Base-by-base conservation (phyloP, 2,113 vertebrate species). In the Apeltes quadracus region DNA sequence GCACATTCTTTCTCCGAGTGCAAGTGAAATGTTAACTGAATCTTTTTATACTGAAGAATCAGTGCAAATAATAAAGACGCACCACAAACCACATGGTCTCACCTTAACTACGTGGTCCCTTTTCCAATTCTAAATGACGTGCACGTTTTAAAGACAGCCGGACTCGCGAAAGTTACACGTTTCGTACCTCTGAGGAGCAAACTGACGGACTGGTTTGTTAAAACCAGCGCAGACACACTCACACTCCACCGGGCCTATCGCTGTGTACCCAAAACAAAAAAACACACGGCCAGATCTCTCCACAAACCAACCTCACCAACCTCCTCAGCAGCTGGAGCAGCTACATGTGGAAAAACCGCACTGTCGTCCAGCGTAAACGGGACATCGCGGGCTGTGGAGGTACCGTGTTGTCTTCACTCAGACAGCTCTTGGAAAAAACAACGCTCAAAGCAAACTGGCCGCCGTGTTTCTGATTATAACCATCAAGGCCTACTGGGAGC, bases 291-390 rank as follows among this genome's bases (percentile, higher is more conserved):
- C 58, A n/a, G 66, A 75, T 73, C 61, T 66, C 38, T n/a, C n/a
- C n/a, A n/a, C n/a, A 29, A 29, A 29, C 29, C 29, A 2, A 29
- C 29, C 80, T 65, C 65, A 80, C 76, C 61, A 57, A 64, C 69
- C 50, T 59, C 22, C 51, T 61, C 76, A 55, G 61, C 69, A 61
- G 50, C 54, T 54, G 61, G 64, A 56, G 54, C 12, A 61, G 32
- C 61, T 68, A 27, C 67, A 68, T 53, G 41, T 46, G 41, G 68
- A 79, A 79, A 84, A 58, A 8, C 36, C 72, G 23, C 50, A 16
- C 27, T 36, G 69, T 61, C 25, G 53, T 69, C 67, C 53, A 50
- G 67, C 57, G 69, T 44, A 68, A 73, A 82, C 65, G 75, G 50
- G 29, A 39, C 23, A 48, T 9, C 27, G 56, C 23, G 29, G 25